These are phyloP conservation scores for Ara ararauna DNA, from an alignment of 2,797 vertebrate species.

Conservation along the genomic window DNA sequence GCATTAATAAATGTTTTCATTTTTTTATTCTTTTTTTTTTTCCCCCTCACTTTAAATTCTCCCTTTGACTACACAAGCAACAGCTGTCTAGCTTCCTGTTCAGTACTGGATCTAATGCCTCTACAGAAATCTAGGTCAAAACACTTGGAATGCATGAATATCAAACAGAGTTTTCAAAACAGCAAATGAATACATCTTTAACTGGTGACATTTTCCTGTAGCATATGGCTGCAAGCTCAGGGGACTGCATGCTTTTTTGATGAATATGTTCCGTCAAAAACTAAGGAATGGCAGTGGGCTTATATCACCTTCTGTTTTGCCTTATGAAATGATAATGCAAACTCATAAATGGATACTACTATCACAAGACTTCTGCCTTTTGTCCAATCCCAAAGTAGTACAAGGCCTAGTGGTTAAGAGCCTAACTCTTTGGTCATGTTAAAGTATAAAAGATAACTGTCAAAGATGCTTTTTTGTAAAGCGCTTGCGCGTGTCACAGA, in stretches of 20 bases:
- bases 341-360: constrained; percentile 78
- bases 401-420: constrained; percentile 57
- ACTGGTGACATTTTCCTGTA: constrained; percentile 96
- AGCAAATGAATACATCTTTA: constrained; percentile 97
- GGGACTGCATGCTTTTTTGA: constrained; percentile 95
- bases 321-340: constrained; percentile 95
- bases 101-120: constrained; percentile 85
- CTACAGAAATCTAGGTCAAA: constrained; percentile 86
- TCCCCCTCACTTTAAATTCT: constrained; percentile 79
- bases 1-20: constrained; percentile 87
- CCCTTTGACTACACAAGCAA: constrained; percentile 86
- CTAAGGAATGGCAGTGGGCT: constrained; percentile 87
- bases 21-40: constrained; percentile 76
- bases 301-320: constrained; percentile 93
- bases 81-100: constrained; percentile 87
- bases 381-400: constrained; percentile 70
- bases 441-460: constrained; percentile 56
- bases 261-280: constrained; percentile 93
- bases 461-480: constrained; percentile 62
- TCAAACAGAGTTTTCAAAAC: constrained; percentile 93
- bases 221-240: constrained; percentile 94
- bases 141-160: constrained; percentile 92
- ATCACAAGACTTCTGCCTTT: constrained; percentile 80
- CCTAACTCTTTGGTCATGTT: constrained; percentile 66
- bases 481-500: constrained; percentile 17